Conservation (phyloP, 1,140 invertebrate species). For the Chelonus insularis region DNA sequence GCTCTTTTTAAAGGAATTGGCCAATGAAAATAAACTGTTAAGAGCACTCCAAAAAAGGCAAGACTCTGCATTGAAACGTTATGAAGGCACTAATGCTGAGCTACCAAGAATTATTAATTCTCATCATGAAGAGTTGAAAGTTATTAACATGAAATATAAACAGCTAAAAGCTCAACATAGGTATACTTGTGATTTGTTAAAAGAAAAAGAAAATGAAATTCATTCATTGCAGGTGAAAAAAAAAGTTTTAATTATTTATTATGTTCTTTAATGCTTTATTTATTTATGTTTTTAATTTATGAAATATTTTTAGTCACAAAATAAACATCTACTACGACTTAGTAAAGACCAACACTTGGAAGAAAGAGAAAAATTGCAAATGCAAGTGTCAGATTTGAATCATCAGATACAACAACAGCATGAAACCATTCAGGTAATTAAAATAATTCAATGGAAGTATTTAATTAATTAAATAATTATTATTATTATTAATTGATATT, state of each 20-base stretch:
- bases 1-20: slow-evolving; percentile 64
- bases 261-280: too few species aligned
- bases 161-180: slow-evolving; percentile 67
- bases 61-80: slow-evolving; percentile 71
- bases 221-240: slow-evolving; percentile 61
- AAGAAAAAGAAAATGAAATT: slow-evolving; percentile 69
- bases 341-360: slow-evolving; percentile 73
- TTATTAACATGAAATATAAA: slow-evolving; percentile 71
- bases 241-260: neutral
- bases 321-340: slow-evolving; percentile 69
- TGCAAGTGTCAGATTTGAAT: slow-evolving; percentile 66
- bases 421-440: slow-evolving; percentile 65
- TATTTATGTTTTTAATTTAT: slow-evolving; percentile 4
- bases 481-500: neutral
- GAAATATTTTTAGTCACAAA: slow-evolving; percentile 57
- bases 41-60: slow-evolving; percentile 76
- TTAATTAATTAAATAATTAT: too few species aligned
- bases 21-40: slow-evolving; percentile 73
- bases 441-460: too few species aligned
- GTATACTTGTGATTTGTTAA: slow-evolving; percentile 65
- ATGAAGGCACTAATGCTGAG: slow-evolving; percentile 75
- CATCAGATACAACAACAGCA: slow-evolving; percentile 69
- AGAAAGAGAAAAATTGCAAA: slow-evolving; percentile 72
- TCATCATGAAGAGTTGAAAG: slow-evolving; percentile 75
- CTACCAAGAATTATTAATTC: slow-evolving; percentile 71